Evolutionary conservation across 2,888 invertebrate genomes (phyloP).

Genomic region (Metopia argyrocephala): DNA sequence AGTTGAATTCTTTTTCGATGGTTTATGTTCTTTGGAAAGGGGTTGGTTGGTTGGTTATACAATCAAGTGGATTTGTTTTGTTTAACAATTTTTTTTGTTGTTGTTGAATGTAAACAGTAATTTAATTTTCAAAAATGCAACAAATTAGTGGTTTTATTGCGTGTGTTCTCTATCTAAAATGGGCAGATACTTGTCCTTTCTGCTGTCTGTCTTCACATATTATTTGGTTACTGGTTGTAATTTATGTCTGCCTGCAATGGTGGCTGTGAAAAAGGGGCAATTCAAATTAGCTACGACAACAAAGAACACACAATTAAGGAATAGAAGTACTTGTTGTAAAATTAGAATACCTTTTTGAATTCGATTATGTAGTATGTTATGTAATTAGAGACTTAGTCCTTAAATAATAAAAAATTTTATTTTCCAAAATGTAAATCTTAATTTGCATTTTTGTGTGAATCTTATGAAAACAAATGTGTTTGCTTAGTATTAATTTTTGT

Average conservation of each 20-base stretch:
- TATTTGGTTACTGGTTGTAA: neutral
- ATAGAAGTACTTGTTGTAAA: neutral
- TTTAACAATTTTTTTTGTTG: slow-evolving; percentile 26
- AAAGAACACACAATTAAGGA: neutral
- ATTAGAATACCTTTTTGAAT: neutral
- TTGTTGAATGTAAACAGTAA: slow-evolving; percentile 72
- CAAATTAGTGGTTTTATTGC: slow-evolving; percentile 77
- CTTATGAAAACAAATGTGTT: no score
- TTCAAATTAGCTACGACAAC: slow-evolving; percentile 12
- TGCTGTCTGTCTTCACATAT: neutral
- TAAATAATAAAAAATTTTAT: no score
- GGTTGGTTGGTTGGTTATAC: slow-evolving; percentile 35
- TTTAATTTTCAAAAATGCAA: slow-evolving; percentile 74
- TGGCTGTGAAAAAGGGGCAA: neutral
- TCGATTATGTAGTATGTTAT: neutral
- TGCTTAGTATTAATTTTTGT: no score
- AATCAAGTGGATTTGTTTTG: slow-evolving; percentile 61
- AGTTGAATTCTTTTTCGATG: slow-evolving; percentile 28
- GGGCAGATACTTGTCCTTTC: neutral
- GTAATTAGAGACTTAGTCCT: neutral
- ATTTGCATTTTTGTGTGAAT: no score
- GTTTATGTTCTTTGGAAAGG: neutral
- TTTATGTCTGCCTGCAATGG: slow-evolving; percentile 17
- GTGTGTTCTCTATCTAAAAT: slow-evolving; percentile 48
- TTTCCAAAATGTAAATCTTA: no score